Evolutionary conservation across 2,888 invertebrate species (phyloP), one percentile per base, ranked within the genome.

Genomic region (Pyrgus malvae): DNA sequence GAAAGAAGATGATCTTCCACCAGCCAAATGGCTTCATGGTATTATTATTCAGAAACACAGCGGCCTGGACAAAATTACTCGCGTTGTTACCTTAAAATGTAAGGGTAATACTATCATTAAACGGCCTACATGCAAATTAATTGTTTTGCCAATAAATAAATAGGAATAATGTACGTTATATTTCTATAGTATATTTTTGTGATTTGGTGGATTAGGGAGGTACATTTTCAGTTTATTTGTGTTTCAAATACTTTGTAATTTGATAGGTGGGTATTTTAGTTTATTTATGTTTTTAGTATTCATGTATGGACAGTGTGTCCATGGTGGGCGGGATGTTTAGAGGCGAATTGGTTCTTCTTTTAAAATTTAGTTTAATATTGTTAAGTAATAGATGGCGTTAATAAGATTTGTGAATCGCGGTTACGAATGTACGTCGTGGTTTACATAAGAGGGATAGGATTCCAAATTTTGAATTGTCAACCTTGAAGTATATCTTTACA

Each of bases 291-390:
- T n/a, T n/a, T 40, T 11, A n/a, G 40, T 21, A 40, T 21, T n/a
- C 40, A 23, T 21, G 5, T 42, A 42, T 42, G 42, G 42, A 25
- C 42, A 42, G 4, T 42, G 27, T 42, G 42, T 42, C 42, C 42
- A 42, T 42, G 42, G 27, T 29, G 42, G 42, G 27, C 42, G 42
- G 42, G 25, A 42, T 42, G 42, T 44, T 44, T 17, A 44, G 29
- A 17, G 29, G 16, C 16, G 5, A 44, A 17, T 5, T 29, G 0
- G 27, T 44, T 29, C 23, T 2, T 23, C 23, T 2, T 23, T 23
- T 3, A 23, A 6, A 23, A 6, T 23, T 23, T 6, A 3, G 6
- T 4, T 3, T 4, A 6, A 23, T 23, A 6, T 23, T 6, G 23
- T n/a, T n/a, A n/a, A n/a, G n/a, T n/a, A n/a, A n/a, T n/a, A n/a